Base-by-base conservation (phyloP, 2,113 vertebrate genomes). In the Vidua macroura region DNA sequence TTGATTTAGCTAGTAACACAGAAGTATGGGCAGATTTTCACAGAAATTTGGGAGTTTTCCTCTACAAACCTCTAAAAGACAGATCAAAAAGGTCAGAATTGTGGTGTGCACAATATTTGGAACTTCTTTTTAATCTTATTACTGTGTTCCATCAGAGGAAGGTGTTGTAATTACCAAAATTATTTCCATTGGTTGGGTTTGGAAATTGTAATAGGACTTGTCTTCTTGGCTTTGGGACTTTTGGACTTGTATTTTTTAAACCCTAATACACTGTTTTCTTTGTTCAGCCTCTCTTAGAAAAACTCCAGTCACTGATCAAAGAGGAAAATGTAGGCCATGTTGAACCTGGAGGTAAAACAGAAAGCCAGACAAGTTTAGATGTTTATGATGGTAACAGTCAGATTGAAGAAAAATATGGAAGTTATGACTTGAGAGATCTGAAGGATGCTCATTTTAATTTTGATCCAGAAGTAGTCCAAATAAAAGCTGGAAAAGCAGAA, bases 401-500 rank as follows among this genome's bases (percentile, higher is more conserved):
- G 83, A 93, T 91, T 79, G 98, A 98, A 95, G 96, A 97, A 91
- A 97, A 97, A 58, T 96, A 90, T 35, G 86, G 91, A 87, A 95
- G 90, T 69, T 95, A 84, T 87, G 96, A 96, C 82, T 93, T 97
- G 94, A 95, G 88, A 95, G 98, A 97, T 56, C 84, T 97, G 41
- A 98, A 97, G 92, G 95, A 97, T 73, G 66, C 90, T 91, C 97
- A 94, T 92, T 69, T 96, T 75, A 95, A 95, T 91, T 97, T 97
- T 85, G 98, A 99, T 98, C 98, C 99, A 92, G 96, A 98, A 97
- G 98, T 98, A 90, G 98, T 99, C 90, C 99, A 99, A 96, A 99
- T 99, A 97, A 98, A 98, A 97, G 99, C 99, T 92, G 98, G 98
- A 93, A 99, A 99, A 98, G 98, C 99, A 94, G 99, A 99, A 98